Percentiles rank a stretch among this genome's conserved stretches.
These are phyloP conservation scores for Pocillopora damicornis DNA, from an alignment of 64 coral and sea anemone species.

Conservation along the genomic window DNA sequence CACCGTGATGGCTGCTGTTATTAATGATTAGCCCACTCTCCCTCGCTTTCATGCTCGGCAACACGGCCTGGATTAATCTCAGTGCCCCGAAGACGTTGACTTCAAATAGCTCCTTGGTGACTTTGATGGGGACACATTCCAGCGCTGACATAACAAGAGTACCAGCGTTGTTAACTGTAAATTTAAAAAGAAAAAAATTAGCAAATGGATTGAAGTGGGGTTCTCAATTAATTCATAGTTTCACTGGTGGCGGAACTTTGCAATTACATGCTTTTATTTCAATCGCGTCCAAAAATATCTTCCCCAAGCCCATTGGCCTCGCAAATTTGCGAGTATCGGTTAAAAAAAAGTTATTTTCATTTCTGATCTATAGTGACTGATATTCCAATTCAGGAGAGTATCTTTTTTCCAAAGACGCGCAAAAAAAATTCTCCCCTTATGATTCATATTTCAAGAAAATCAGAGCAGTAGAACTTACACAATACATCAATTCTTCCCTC, in stretches of 20 bases:
- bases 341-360: too few relatives aligned
- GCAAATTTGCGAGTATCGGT: too few relatives aligned
- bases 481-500: conserved; percentile 46
- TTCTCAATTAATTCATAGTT: too few relatives aligned
- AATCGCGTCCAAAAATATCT: too few relatives aligned
- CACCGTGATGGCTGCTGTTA: conserved; percentile 44
- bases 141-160: background rate
- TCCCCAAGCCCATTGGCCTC: too few relatives aligned
- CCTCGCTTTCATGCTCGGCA: conserved; percentile 53
- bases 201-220: too few relatives aligned
- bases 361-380: too few relatives aligned
- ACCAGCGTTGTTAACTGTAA: conserved; percentile 54
- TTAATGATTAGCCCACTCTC: conserved; percentile 39
- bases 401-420: too few relatives aligned
- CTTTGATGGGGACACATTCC: conserved; percentile 27
- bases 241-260: too few relatives aligned
- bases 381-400: too few relatives aligned
- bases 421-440: too few relatives aligned
- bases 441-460: too few relatives aligned
- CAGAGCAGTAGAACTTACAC: background rate
- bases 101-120: conserved; percentile 34
- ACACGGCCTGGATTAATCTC: conserved; percentile 30
- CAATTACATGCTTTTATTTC: background rate
- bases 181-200: background rate
- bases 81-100: conserved; percentile 45